Evolutionary conservation across 2,113 vertebrate genomes (phyloP).

Genomic region (Pardalotus punctatus): DNA sequence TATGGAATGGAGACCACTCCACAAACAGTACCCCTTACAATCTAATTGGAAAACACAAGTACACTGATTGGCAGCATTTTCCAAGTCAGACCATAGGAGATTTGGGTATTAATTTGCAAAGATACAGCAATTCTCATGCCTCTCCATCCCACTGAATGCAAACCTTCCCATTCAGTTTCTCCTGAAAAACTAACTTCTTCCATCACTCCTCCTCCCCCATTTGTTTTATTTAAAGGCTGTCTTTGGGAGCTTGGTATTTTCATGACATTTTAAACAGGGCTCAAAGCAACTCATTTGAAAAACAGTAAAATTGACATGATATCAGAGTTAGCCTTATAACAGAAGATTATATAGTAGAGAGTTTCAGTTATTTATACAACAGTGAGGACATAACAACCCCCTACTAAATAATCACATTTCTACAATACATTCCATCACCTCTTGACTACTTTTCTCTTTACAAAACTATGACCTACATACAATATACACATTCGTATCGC

Average conservation of each 20-base stretch:
- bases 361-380: constrained; percentile 71
- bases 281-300: constrained; percentile 55
- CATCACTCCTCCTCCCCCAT: background rate
- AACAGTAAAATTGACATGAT: constrained; percentile 70
- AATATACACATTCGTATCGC: constrained; percentile 74
- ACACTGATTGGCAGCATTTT: constrained; percentile 34
- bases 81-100: constrained; percentile 31
- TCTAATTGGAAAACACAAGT: constrained; percentile 40
- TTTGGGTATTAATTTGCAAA: constrained; percentile 25
- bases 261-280: constrained; percentile 69
- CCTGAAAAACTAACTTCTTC: background rate
- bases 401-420: constrained; percentile 74
- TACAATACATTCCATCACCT: constrained; percentile 74
- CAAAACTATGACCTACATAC: constrained; percentile 69
- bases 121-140: constrained; percentile 38
- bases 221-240: constrained; percentile 64
- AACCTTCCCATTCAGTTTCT: constrained; percentile 8
- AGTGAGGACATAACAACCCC: constrained; percentile 70
- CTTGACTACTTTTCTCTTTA: constrained; percentile 71
- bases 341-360: constrained; percentile 69
- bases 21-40: background rate
- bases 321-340: constrained; percentile 80
- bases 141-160: constrained; percentile 20
- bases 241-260: constrained; percentile 71
- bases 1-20: background rate